These are phyloP conservation scores for Drosophila lacteicornis DNA, from an alignment of 1,140 invertebrate genomes.

Conservation along the genomic window DNA sequence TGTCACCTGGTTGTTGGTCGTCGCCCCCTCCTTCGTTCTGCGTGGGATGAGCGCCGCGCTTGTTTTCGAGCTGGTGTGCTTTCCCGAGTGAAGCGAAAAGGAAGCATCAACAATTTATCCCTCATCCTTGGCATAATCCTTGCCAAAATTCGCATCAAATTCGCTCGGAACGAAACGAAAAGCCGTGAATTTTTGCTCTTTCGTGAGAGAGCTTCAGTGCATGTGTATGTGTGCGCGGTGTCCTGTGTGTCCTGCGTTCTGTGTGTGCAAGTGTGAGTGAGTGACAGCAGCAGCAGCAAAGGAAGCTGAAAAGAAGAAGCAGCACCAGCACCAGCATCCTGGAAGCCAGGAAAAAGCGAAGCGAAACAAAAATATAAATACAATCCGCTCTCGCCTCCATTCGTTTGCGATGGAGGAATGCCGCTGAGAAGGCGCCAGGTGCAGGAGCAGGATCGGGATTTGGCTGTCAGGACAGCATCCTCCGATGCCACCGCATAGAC, in stretches of 20 bases:
- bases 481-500: constrained; percentile 34
- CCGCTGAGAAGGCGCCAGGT: constrained; percentile 18
- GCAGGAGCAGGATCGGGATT: constrained; percentile 19
- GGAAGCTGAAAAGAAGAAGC: constrained; percentile 9
- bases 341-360: constrained; percentile 40
- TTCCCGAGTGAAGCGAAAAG: constrained; percentile 4
- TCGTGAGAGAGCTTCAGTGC: constrained; percentile 34
- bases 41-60: constrained; percentile 34
- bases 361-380: constrained; percentile 35
- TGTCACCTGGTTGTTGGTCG: constrained; percentile 29
- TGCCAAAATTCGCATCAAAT: constrained; percentile 19
- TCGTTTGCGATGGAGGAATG: constrained; percentile 35
- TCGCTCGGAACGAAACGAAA: constrained; percentile 11
- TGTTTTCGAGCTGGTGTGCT: constrained; percentile 13
- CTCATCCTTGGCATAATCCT: constrained; percentile 28
- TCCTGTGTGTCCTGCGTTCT: constrained; percentile 28
- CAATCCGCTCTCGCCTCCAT: constrained; percentile 10
- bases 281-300: constrained; percentile 18
- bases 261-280: constrained; percentile 40
- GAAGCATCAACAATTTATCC: constrained; percentile 8
- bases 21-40: constrained; percentile 4
- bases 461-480: constrained; percentile 15
- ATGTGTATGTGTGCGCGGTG: constrained; percentile 19
- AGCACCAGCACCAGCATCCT: constrained; percentile 46
- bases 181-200: constrained; percentile 22